Percentiles rank a stretch among this genome's conserved stretches.
Evolutionary conservation across 1,140 invertebrate genomes (phyloP).

Genomic region (Hylaeus volcanicus): DNA sequence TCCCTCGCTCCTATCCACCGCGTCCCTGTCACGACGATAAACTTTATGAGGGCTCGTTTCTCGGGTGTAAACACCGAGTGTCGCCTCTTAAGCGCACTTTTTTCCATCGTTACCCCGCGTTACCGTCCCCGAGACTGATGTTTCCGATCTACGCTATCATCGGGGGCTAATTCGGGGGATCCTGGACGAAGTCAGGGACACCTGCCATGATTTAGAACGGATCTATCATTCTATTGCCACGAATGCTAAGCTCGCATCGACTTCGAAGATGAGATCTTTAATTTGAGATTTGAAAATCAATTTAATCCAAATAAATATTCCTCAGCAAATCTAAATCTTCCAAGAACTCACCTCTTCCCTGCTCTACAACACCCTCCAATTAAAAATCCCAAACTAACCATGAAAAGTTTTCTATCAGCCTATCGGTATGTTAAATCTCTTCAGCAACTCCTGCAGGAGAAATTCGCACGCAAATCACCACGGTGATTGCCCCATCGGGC

Average conservation of each 20-base stretch:
- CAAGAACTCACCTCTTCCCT: too few species aligned
- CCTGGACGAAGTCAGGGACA: conserved; percentile 45
- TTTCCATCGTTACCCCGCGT: conserved; percentile 44
- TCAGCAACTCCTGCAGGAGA: too few species aligned
- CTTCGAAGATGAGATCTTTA: too few species aligned
- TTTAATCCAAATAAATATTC: too few species aligned
- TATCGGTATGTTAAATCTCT: too few species aligned
- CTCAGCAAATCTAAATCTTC: too few species aligned
- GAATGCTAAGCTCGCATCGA: too few species aligned
- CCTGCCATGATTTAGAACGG: conserved; percentile 15
- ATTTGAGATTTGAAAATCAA: too few species aligned
- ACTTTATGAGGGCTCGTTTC: conserved; percentile 77
- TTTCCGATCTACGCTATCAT: conserved; percentile 44
- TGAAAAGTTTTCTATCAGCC: too few species aligned
- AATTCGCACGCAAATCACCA: neutral
- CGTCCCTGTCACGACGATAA: conserved; percentile 68
- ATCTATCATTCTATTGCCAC: too few species aligned
- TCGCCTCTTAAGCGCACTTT: conserved; percentile 63
- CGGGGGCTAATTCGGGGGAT: conserved; percentile 43
- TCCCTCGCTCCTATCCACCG: neutral
- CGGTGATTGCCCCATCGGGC: neutral
- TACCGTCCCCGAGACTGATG: conserved; percentile 27
- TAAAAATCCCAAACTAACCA: too few species aligned
- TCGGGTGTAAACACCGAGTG: conserved; percentile 68
- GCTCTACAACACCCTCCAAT: too few species aligned